phyloP scores from a whole-genome alignment of 2,113 vertebrate genomes.

The Haliaeetus leucogaster region DNA sequence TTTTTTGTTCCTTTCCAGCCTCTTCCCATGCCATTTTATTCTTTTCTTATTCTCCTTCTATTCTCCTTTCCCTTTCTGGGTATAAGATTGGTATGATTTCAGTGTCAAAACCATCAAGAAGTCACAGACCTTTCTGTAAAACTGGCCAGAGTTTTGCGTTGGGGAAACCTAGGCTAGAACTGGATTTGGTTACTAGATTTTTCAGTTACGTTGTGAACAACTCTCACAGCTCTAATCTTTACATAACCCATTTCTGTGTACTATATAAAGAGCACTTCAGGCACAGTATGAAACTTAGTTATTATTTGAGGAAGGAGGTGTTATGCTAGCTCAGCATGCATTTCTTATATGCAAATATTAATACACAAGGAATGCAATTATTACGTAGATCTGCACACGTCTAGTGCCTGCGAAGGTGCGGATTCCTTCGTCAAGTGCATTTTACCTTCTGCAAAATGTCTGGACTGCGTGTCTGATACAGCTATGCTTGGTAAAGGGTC shows the following conservation, averaged over 20 bases:
- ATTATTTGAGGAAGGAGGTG: constrained; percentile 62
- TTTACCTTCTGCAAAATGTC: constrained; percentile 22
- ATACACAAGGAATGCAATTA: constrained; percentile 55
- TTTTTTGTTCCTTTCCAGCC: not conserved
- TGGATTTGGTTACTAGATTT: constrained; percentile 21
- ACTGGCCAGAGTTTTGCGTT: not conserved
- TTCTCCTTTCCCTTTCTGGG: not conserved
- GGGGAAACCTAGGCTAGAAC: not conserved
- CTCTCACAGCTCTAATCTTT: constrained; percentile 53
- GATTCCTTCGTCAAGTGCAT: constrained; percentile 28
- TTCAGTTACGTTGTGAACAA: constrained; percentile 26
- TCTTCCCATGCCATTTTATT: not conserved
- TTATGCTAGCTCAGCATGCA: constrained; percentile 55
- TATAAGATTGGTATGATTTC: not conserved
- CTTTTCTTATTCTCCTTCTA: not conserved
- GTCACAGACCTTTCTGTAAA: not conserved
- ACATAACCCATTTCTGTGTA: constrained; percentile 60
- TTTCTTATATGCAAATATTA: constrained; percentile 65
- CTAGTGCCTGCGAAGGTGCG: not conserved
- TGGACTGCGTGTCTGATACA: constrained; percentile 13
- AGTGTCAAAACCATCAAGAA: not conserved
- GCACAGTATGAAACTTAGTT: constrained; percentile 60
- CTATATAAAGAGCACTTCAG: constrained; percentile 65
- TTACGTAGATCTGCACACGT: constrained; percentile 29
- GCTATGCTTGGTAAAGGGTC: constrained; percentile 7